Base-by-base conservation (phyloP, 2,888 invertebrate species). In the Xylocampa areola region DNA sequence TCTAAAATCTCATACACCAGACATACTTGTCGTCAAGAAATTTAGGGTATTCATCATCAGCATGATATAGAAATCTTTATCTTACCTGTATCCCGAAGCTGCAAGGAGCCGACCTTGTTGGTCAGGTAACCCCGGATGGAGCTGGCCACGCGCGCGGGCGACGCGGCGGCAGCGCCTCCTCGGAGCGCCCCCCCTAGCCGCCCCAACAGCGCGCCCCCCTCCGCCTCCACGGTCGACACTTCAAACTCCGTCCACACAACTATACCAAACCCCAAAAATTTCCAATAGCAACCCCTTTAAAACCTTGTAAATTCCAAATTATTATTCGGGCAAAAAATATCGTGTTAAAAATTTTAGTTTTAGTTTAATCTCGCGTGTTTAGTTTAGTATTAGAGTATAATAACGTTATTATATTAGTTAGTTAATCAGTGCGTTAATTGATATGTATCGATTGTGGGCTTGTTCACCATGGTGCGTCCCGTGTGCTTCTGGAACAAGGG, bases 51-150 rank as follows among this genome's bases (percentile, higher is more conserved):
- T n/a, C n/a, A n/a, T n/a, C n/a, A n/a, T n/a, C n/a, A n/a, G n/a
- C n/a, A n/a, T n/a, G n/a, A n/a, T n/a, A n/a, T n/a, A n/a, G 25
- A 43, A n/a, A 35, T 48, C 14, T 19, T 16, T 25, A 8, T 77
- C 95, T 94, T 79, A 96, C 96, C 96, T 96, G 96, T 95, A 84
- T 96, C 96, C 83, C 96, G 95, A 45, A 95, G 94, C 91, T 96
- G 95, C 86, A 96, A 94, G 85, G 95, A 95, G 88, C 95, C 94
- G 88, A 96, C 94, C 82, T 96, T 95, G 90, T 95, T 95, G 84
- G 95, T 94, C 77, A 97, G 95, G 94, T 95, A 96, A 81, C 96
- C 96, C 86, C 95, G 94, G 90, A 96, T 95, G 91, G 96, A 96
- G 92, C 94, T 95, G 87, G 96, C 96, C 84, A 96, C 96, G 80